A percentile compares a stretch with the other conserved stretches of the same genome.
phyloP scores from a whole-genome alignment of 2,888 invertebrate genomes.

The Dynastes maya region DNA sequence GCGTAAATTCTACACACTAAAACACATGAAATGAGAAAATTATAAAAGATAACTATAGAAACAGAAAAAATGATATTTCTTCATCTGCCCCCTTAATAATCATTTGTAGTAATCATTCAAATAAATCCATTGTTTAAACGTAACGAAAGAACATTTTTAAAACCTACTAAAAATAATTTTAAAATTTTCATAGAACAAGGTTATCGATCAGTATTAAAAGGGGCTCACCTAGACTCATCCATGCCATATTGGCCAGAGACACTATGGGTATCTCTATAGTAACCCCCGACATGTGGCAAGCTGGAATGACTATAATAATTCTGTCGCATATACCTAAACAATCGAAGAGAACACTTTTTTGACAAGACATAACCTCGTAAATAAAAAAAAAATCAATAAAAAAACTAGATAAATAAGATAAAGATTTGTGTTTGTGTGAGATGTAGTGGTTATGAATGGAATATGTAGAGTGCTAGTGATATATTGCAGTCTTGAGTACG shows the following conservation, averaged over 20 bases:
- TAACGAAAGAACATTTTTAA: background rate
- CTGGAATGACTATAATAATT: conserved; percentile 70
- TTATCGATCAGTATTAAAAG: conserved; percentile 43
- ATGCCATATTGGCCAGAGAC: conserved; percentile 68
- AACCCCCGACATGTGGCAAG: conserved; percentile 64
- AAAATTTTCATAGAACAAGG: background rate
- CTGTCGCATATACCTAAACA: conserved; percentile 69
- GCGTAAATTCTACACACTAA: background rate
- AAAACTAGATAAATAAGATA: background rate
- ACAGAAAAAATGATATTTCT: background rate
- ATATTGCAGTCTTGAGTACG: conserved; percentile 23
- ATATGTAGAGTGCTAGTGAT: conserved; percentile 43
- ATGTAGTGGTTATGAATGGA: conserved; percentile 22
- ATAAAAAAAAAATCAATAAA: conserved; percentile 1
- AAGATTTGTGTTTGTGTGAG: background rate
- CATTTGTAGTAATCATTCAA: background rate
- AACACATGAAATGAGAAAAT: background rate
- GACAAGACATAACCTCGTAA: background rate
- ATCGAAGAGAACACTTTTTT: conserved; percentile 1
- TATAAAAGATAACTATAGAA: background rate
- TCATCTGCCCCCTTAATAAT: conserved; percentile 6
- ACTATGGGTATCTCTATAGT: conserved; percentile 70
- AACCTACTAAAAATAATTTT: conserved; percentile 11
- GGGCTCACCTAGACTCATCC: conserved; percentile 70
- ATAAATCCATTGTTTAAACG: background rate